phyloP scores from a whole-genome alignment of 1,140 invertebrate genomes.

The Drosophila funebris region DNA sequence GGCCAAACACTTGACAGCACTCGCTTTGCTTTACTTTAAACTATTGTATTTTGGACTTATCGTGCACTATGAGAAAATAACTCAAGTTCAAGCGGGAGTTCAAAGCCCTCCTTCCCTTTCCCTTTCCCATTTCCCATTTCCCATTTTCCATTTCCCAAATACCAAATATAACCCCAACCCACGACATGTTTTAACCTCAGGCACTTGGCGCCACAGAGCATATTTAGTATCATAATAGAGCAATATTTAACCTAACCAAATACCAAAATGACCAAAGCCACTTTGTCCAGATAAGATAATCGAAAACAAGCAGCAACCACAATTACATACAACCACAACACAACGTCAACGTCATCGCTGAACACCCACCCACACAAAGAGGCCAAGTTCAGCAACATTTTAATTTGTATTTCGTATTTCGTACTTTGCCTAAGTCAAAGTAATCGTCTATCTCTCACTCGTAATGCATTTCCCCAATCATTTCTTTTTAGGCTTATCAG shows the following conservation, averaged over 20 bases:
- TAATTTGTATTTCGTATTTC: conserved; percentile 54
- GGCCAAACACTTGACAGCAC: conserved; percentile 20
- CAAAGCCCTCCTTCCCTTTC: conserved; percentile 25
- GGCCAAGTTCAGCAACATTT: conserved; percentile 72
- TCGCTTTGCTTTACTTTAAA: not conserved
- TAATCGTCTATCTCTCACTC: conserved; percentile 15
- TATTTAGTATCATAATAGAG: conserved; percentile 27
- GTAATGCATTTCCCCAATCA: conserved; percentile 46
- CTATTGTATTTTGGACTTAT: conserved; percentile 6
- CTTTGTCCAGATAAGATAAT: conserved; percentile 40
- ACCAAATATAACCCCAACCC: not conserved
- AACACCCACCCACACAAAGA: conserved; percentile 40
- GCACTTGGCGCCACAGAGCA: conserved; percentile 56
- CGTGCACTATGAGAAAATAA: conserved; percentile 7
- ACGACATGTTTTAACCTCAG: not conserved
- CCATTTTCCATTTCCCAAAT: too few species aligned
- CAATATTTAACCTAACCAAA: conserved; percentile 60
- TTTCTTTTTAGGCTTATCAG: conserved; percentile 59
- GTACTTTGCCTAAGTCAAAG: conserved; percentile 21
- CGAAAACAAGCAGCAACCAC: too few species aligned
- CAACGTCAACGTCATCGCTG: not conserved
- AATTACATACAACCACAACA: not conserved
- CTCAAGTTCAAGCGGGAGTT: conserved; percentile 21
- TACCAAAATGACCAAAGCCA: conserved; percentile 52
- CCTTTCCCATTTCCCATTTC: too few species aligned